Conservation (phyloP, 2,113 vertebrate genomes). For the Tetrao urogallus region DNA sequence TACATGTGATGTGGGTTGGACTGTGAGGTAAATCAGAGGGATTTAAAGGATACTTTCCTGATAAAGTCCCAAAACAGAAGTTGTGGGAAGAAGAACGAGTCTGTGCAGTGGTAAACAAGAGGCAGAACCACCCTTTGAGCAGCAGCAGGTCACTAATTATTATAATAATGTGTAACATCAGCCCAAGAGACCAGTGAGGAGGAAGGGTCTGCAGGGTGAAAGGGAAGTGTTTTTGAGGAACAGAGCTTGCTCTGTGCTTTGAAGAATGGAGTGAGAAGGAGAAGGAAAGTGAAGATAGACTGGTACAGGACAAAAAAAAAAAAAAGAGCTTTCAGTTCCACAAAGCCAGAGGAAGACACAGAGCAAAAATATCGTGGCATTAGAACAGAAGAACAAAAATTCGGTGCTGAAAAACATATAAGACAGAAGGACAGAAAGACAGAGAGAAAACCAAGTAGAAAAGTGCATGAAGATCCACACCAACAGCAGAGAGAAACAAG, state of each 20-base stretch:
- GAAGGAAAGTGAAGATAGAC: background rate
- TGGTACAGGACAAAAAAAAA: background rate
- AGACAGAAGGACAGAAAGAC: background rate
- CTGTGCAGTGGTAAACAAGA: background rate
- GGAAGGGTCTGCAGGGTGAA: background rate
- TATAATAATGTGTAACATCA: background rate
- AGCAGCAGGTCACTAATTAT: background rate
- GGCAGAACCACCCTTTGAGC: background rate
- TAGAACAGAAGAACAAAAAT: background rate
- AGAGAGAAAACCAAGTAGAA: background rate
- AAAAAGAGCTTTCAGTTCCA: background rate
- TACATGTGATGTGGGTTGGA: accelerated
- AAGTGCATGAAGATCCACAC: background rate
- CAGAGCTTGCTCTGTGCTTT: background rate
- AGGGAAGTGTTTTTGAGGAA: slow-evolving; percentile 15
- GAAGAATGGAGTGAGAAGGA: background rate
- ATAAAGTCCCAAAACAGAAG: background rate
- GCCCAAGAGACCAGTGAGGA: background rate
- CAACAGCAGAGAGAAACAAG: background rate
- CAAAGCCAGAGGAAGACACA: background rate
- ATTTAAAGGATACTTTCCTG: background rate
- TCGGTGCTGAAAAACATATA: background rate
- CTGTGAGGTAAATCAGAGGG: background rate
- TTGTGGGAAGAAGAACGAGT: background rate
- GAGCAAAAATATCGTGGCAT: background rate